A percentile compares a stretch with the other conserved stretches of the same genome.
phyloP scores from a whole-genome alignment of 2,888 invertebrate species.

The Ceramica pisi region DNA sequence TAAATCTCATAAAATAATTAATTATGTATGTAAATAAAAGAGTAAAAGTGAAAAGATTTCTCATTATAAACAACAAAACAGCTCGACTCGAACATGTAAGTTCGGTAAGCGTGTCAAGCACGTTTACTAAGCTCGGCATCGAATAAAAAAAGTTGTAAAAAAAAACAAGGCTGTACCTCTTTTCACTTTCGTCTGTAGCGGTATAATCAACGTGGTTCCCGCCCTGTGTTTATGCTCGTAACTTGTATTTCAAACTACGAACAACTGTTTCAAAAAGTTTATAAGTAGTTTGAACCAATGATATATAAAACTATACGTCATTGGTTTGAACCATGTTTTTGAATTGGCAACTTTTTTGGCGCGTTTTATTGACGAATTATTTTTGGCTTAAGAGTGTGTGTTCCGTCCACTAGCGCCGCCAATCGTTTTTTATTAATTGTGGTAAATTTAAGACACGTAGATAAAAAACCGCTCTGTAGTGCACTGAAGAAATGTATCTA shows the following conservation, averaged over 20 bases:
- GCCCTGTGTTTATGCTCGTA: conserved; percentile 43
- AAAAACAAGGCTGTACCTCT: conserved; percentile 60
- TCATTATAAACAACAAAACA: conserved; percentile 39
- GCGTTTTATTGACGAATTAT: not conserved
- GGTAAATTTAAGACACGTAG: too few relatives aligned
- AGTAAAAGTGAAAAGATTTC: conserved; percentile 42
- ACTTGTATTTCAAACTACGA: conserved; percentile 4
- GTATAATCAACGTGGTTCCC: conserved; percentile 47
- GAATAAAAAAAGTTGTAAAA: conserved; percentile 55
- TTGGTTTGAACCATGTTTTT: not conserved
- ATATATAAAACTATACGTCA: too few relatives aligned
- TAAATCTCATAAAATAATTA: conserved; percentile 16
- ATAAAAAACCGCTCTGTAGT: too few relatives aligned
- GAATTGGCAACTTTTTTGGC: not conserved
- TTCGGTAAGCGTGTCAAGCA: conserved; percentile 66
- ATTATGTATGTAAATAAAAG: conserved; percentile 15
- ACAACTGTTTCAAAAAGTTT: conserved; percentile 28
- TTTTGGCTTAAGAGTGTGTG: too few relatives aligned
- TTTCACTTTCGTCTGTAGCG: conserved; percentile 75
- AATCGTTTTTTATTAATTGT: too few relatives aligned
- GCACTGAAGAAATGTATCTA: too few relatives aligned
- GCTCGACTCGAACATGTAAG: conserved; percentile 46
- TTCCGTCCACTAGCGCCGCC: too few relatives aligned
- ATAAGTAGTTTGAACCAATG: not conserved
- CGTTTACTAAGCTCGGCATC: conserved; percentile 54